Base-by-base conservation (phyloP, 2,888 invertebrate genomes). In the Exephanes ischioxanthus region DNA sequence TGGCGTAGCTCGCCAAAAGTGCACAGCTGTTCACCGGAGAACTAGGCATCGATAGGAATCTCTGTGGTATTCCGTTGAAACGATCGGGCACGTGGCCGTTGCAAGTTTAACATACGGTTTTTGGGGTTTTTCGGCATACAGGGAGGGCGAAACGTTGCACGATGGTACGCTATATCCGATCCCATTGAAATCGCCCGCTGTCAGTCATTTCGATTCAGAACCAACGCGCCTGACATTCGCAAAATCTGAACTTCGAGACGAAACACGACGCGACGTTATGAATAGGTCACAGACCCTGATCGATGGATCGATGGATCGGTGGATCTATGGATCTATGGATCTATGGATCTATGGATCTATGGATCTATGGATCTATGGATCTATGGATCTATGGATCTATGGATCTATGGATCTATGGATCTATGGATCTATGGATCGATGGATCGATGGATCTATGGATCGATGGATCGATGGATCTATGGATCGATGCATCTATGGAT, bases 11-110 rank as follows among this genome's bases (percentile, higher is more conserved):
- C 45, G 45, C 76, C 83, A 84, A 77, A 85, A 85, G 72, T 86
- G 55, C 48, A 55, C 87, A 87, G 86, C 87, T 87, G 87, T 79
- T 72, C 71, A n/a, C 7, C 48, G 72, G 78, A 75, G 37, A 58
- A 26, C 45, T 33, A 19, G 2, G 66, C 48, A 53, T 48, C 48
- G 82, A 85, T 87, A 80, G 37, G 53, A 77, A 85, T 86, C 83
- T 83, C 71, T 53, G 66, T 66, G 70, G 48, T 33, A 33, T 55
- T 33, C 19, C 71, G 66, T 61, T 45, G 71, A 19, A 66, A 75
- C 33, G 33, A 67, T 26, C 73, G 3, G n/a, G 68, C 77, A 80
- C 68, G 80, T 76, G 76, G 5, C 37, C 41, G 22, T 76, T 55
- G 16, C 81, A 58, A 9, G 51, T 68, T 66, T 61, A 33, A 16